These are phyloP conservation scores for Amblyornis subalaris DNA, from an alignment of 2,113 vertebrate genomes.

Conservation along the genomic window DNA sequence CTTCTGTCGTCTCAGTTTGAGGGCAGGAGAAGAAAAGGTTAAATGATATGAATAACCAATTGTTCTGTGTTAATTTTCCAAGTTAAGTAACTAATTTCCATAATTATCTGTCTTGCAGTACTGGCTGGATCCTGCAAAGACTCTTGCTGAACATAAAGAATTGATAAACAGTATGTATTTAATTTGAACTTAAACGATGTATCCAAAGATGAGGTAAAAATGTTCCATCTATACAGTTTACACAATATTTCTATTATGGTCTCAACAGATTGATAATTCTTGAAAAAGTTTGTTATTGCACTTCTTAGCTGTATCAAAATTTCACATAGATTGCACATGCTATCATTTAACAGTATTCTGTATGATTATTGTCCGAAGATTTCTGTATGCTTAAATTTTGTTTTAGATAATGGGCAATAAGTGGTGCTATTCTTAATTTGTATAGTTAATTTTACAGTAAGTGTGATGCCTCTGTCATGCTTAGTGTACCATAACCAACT, in stretches of 20 bases:
- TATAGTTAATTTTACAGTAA: not conserved
- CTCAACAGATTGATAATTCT: not conserved
- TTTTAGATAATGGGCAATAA: not conserved
- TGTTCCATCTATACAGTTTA: not conserved
- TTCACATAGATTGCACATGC: not conserved
- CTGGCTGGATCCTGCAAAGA: conserved; percentile 90
- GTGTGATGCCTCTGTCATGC: not conserved
- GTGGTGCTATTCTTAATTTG: not conserved
- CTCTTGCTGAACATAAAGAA: conserved; percentile 86
- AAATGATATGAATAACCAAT: not conserved
- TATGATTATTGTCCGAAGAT: not conserved
- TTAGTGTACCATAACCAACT: not conserved
- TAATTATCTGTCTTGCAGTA: conserved; percentile 71
- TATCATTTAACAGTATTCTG: not conserved
- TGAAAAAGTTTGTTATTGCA: not conserved
- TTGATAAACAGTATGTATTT: conserved; percentile 86
- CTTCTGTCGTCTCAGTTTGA: not conserved
- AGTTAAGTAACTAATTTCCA: not conserved
- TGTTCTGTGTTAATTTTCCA: not conserved
- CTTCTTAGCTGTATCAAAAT: not conserved
- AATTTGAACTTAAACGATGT: not conserved
- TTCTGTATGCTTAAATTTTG: not conserved
- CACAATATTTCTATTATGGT: not conserved
- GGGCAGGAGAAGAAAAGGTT: not conserved
- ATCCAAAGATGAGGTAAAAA: not conserved